These are phyloP conservation scores for Orchestes rusci DNA, from an alignment of 2,888 invertebrate genomes.

Conservation along the genomic window DNA sequence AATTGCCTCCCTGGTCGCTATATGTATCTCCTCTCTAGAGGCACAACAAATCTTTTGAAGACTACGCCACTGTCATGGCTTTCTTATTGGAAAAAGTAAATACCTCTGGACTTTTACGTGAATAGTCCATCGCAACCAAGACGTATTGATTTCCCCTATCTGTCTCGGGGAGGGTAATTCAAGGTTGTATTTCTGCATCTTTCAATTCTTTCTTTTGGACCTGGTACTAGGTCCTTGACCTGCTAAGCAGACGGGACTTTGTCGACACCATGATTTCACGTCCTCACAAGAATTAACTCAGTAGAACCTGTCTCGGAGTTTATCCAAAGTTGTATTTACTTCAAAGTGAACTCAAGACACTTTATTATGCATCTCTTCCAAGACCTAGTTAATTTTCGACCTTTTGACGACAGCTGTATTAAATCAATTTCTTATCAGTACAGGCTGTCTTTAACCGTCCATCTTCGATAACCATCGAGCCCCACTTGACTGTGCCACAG, in stretches of 20 bases:
- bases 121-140: no score
- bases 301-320: not conserved
- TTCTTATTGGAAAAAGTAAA: no score
- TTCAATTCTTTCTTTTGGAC: no score
- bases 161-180: no score
- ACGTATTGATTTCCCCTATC: not conserved
- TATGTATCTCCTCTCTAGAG: conserved; percentile 20
- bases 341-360: not conserved
- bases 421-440: no score
- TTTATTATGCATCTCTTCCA: not conserved
- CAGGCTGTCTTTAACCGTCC: no score
- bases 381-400: not conserved
- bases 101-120: not conserved
- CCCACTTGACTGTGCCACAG: no score
- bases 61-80: conserved; percentile 24
- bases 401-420: no score
- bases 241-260: not conserved
- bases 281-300: not conserved
- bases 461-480: no score
- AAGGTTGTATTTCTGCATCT: no score
- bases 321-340: not conserved
- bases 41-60: conserved; percentile 24
- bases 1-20: conserved; percentile 29
- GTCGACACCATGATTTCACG: conserved; percentile 1
- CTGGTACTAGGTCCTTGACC: no score